Evolutionary conservation across 1,140 invertebrate genomes (phyloP).

Genomic region (Heliconius hewitsoni): DNA sequence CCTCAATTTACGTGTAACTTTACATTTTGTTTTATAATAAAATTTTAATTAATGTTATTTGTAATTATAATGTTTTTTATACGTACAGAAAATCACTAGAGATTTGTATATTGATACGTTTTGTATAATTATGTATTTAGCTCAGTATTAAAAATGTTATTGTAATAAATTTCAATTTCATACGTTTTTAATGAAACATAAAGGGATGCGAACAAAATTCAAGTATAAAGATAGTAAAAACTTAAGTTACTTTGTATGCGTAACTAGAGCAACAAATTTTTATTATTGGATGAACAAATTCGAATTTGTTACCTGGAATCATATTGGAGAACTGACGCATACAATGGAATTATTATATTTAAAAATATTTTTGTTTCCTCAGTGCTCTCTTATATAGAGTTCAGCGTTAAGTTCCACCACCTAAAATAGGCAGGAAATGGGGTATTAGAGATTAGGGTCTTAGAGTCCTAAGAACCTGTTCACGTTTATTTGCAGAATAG

Average conservation of each 20-base stretch:
- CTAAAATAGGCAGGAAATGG: too few relatives aligned
- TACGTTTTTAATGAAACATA: not conserved
- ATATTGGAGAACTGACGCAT: too few relatives aligned
- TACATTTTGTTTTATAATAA: constrained; percentile 13
- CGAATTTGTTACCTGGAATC: not conserved
- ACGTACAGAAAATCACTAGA: constrained; percentile 9
- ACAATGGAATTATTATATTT: too few relatives aligned
- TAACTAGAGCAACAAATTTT: not conserved
- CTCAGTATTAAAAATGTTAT: not conserved
- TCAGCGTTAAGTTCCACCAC: not conserved
- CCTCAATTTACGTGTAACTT: not conserved
- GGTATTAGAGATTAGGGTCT: too few relatives aligned
- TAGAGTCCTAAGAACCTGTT: too few relatives aligned
- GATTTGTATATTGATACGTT: constrained; percentile 25
- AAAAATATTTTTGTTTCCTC: too few relatives aligned
- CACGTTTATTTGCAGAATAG: too few relatives aligned
- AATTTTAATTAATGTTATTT: constrained; percentile 12
- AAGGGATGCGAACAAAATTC: not conserved
- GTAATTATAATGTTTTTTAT: constrained; percentile 21
- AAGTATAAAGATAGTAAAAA: not conserved
- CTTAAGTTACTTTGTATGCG: not conserved
- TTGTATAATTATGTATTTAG: constrained; percentile 22
- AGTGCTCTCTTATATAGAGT: not conserved
- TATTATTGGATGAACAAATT: not conserved
- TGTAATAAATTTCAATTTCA: not conserved